Base-by-base conservation (phyloP, 2,113 vertebrate species). In the Alethe castanea region DNA sequence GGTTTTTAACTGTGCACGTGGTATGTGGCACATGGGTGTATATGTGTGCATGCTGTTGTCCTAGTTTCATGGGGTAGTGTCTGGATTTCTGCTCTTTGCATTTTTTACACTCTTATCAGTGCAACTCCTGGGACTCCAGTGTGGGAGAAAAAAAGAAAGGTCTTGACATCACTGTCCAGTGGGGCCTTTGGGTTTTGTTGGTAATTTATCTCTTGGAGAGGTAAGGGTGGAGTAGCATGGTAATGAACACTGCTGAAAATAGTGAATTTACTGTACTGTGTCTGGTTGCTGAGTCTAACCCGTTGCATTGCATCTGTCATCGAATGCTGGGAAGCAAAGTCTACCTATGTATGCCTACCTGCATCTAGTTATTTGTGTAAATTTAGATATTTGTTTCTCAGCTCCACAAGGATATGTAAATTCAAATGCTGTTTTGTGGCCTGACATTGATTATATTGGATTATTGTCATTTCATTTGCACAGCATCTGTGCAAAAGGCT, bases 21-120 rank as follows among this genome's bases (percentile, higher is more conserved):
- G 28, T 71, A 6, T 24, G 19, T 66, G 74, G 59, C 45, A n/a
- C 15, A 0, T 8, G 20, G 16, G 18, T 23, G 19, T 50, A 3
- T 0, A 0, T 35, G 42, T 56, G 40, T 60, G 57, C 25, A 4
- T 5, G 3, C 45, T 36, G 8, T 54, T 12, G 6, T 40, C 52
- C 70, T 40, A 26, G 7, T 53, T 90, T 40, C 50, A 5, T 28
- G 35, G 44, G 24, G 2, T 23, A 19, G 3, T 56, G 25, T 20
- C 57, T 84, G 69, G 24, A 33, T 67, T 86, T 92, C 45, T 88
- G 42, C 66, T 93, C 36, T 61, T 52, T 2, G 4, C 9, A 14
- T 38, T 42, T 84, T 70, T 54, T 77, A 19, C 5, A 6, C 33
- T n/a, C 4, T 5, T 38, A 29, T 0, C 29, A 80, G 29, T 88